Evolutionary conservation across 2,888 invertebrate genomes (phyloP).

Genomic region (Beris chalybata): DNA sequence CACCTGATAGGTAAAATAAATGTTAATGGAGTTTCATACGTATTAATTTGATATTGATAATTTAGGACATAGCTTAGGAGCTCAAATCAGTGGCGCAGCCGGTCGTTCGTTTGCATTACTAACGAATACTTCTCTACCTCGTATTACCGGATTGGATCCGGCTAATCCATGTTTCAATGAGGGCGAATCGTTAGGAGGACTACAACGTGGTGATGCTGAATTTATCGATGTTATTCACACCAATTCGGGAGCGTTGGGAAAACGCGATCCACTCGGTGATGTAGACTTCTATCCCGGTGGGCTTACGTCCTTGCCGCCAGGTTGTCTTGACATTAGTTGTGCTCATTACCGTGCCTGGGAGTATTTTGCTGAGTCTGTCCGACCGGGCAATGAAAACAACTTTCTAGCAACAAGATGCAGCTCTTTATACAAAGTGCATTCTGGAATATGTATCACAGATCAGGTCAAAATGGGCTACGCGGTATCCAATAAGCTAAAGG

Average conservation of each 20-base stretch:
- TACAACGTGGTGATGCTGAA: constrained; percentile 49
- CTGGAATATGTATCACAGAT: constrained; percentile 45
- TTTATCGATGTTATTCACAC: constrained; percentile 52
- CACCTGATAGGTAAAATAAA: constrained; percentile 48
- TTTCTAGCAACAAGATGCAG: constrained; percentile 47
- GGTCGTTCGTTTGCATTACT: constrained; percentile 47
- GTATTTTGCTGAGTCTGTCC: constrained; percentile 50
- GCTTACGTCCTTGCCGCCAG: constrained; percentile 46
- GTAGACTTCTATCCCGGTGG: constrained; percentile 53
- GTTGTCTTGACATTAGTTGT: constrained; percentile 47
- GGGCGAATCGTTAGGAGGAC: constrained; percentile 45
- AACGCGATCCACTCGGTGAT: constrained; percentile 49
- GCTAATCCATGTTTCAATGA: constrained; percentile 53
- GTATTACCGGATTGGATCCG: constrained; percentile 54
- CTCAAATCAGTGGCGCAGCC: constrained; percentile 52
- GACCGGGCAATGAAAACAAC: constrained; percentile 47
- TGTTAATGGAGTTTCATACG: too few species aligned
- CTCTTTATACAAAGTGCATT: constrained; percentile 45
- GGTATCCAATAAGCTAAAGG: constrained; percentile 45
- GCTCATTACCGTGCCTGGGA: constrained; percentile 49
- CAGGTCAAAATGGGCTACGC: constrained; percentile 50
- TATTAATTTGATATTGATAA: not conserved
- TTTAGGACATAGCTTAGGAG: constrained; percentile 53
- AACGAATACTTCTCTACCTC: constrained; percentile 46
- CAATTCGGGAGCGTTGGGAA: constrained; percentile 50